These are phyloP conservation scores for Ophion ellenae DNA, from an alignment of 2,888 invertebrate species.

Conservation along the genomic window DNA sequence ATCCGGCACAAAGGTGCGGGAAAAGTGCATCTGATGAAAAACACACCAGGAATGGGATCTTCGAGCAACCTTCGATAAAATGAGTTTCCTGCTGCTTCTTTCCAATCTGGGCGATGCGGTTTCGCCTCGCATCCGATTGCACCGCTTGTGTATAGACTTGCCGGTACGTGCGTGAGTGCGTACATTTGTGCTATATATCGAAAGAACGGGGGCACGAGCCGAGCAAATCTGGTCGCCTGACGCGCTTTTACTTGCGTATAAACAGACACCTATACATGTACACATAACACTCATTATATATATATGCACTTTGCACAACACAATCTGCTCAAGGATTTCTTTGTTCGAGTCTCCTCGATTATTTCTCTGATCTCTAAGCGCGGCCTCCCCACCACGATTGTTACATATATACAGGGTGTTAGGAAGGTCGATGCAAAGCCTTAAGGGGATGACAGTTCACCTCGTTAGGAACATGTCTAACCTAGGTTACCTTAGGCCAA, in stretches of 20 bases:
- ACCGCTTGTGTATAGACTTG: background rate
- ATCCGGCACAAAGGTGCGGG: background rate
- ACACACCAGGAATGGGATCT: background rate
- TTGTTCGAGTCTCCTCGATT: constrained; percentile 74
- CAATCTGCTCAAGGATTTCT: constrained; percentile 76
- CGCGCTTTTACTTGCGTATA: background rate
- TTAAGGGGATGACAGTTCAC: background rate
- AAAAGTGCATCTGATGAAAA: background rate
- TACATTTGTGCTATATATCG: constrained; percentile 42
- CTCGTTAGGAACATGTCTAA: too few relatives aligned
- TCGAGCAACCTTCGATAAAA: constrained; percentile 11
- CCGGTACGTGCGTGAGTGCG: constrained; percentile 11
- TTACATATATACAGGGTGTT: constrained; percentile 14
- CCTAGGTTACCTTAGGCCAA: too few relatives aligned
- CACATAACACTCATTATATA: background rate
- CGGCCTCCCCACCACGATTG: constrained; percentile 51
- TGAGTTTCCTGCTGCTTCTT: constrained; percentile 7
- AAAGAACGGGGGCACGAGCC: constrained; percentile 51
- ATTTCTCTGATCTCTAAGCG: constrained; percentile 40
- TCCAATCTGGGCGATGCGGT: background rate
- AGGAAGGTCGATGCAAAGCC: background rate
- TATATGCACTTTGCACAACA: constrained; percentile 37
- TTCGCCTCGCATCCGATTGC: constrained; percentile 5
- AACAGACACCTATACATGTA: constrained; percentile 1
- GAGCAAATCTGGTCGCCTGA: constrained; percentile 63